Base-by-base conservation (phyloP, 2,113 vertebrate species). In the Nanorana parkeri region DNA sequence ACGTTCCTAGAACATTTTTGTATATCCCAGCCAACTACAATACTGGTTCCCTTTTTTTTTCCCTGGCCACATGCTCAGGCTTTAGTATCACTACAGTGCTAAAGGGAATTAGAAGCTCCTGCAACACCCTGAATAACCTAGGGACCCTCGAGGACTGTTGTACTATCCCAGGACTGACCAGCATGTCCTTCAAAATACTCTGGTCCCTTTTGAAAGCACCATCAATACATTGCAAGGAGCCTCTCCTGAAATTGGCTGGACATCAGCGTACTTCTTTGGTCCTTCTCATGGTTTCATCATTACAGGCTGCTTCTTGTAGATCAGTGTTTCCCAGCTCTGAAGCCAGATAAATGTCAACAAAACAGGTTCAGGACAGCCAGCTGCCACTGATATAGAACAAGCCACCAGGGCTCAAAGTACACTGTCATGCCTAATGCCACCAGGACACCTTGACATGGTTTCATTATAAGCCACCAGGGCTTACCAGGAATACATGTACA, bases 131-230 rank as follows among this genome's bases (percentile, higher is more conserved):
- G 63, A 83, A 24, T 41, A 47, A 47, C 56, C 55, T 76, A 66
- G 80, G 51, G 63, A 76, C 71, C 54, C 58, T n/a, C 32, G 15
- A 26, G 52, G 61, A 55, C 51, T 66, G 64, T 71, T 64, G 36
- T 71, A n/a, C 41, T 41, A 63, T 17, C 16, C 65, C 69, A 36
- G 69, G 51, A 66, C 26, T 56, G 60, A 65, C 69, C 69, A 75
- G 69, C 69, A 41, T 21, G 52, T 55, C 51, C 60, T 61, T 69
- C 26, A 17, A 68, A 61, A 80, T 21, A 20, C 66, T n/a, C 23
- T 67, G 80, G 61, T 67, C 68, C 61, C 69, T 56, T 73, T 55
- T 65, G 36, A 66, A 74, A 83, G 80, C 80, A 83, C 80, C 80
- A 83, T 74, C 19, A 24, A 56, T 67, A 54, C 26, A 7, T 65